phyloP scores from a whole-genome alignment of 2,797 vertebrate species.

The Prionace glauca region DNA sequence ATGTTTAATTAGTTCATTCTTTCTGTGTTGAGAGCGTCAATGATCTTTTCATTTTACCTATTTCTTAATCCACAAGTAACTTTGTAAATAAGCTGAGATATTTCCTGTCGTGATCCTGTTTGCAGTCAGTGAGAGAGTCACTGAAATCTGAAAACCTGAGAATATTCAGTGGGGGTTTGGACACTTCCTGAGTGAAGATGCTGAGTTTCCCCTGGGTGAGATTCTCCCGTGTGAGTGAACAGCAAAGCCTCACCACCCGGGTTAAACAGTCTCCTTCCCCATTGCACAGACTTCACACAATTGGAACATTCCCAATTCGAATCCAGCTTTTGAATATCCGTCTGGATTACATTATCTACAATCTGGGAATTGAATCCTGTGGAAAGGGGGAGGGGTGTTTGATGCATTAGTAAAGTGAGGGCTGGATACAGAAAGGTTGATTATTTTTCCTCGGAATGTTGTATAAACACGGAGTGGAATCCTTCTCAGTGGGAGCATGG shows the following conservation, averaged over 20 bases:
- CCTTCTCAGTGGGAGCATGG: not conserved
- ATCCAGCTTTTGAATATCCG: not conserved
- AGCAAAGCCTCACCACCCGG: not conserved
- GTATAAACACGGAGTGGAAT: not conserved
- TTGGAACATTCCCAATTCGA: not conserved
- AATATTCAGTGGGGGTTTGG: not conserved
- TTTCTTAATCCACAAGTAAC: not conserved
- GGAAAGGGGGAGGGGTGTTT: too few species aligned
- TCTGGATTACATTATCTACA: not conserved
- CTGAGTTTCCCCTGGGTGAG: not conserved
- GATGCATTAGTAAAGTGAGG: too few species aligned
- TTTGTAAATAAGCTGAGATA: not conserved
- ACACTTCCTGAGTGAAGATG: not conserved
- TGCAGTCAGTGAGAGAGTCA: not conserved
- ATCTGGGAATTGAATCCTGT: too few species aligned
- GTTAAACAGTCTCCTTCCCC: not conserved
- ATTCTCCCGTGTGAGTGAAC: not conserved
- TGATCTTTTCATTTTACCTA: not conserved
- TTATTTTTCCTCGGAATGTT: not conserved
- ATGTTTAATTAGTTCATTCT: not conserved
- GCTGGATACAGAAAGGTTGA: not conserved
- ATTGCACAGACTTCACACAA: not conserved
- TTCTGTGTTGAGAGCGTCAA: not conserved
- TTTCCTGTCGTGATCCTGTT: not conserved
- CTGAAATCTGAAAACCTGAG: not conserved